Evolutionary conservation across 2,888 invertebrate genomes (phyloP), one percentile per base, ranked within the genome.

Genomic region (Chromoteleia sp.): DNA sequence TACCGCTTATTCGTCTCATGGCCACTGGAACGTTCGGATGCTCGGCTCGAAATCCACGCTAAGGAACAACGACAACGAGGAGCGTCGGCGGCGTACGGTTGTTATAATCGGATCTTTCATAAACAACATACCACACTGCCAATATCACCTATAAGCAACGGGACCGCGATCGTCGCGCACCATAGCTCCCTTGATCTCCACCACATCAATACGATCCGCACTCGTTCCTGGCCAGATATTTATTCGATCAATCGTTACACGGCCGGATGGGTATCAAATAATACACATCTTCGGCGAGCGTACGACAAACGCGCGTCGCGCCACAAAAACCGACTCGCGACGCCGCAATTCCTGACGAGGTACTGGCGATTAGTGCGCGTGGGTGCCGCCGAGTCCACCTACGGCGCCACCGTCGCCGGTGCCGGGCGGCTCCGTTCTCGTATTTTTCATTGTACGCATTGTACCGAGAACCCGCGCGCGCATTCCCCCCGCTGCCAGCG

Each of bases 1-100:
- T 80, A 82, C 82, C 82, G 56, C 80, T 82, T 63, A 82, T 82
- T 73, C 82, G 76, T 65, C 82, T 82, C 82, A 82, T 82, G 82
- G 73, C 61, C 61, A 61, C 59, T 54, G 45, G 54, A 29, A 48
- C 45, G 52, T 21, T 78, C 36, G 65, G 48, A 29, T 56, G 56
- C 67, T 30, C 10, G 39, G 12, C 43, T 68, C 14, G n/a, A 73
- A 82, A 79, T 82, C 79, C 82, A 68, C 65, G 39, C 39, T 45
- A n/a, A 61, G 39, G 59, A 61, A 21, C 43, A 79, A 54, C 36
- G 68, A 39, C 29, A 70, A 50, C 17, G 29, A 43, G 43, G 56
- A 50, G 52, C 77, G 68, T 78, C 70, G 82, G 39, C 70, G 68
- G 36, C 68, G 61, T 77, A 58, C 36, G 25, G 15, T 52, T 58